Evolutionary conservation across 2,888 invertebrate genomes (phyloP), one percentile per base, ranked within the genome.

Genomic region (Limnephilus rhombicus): DNA sequence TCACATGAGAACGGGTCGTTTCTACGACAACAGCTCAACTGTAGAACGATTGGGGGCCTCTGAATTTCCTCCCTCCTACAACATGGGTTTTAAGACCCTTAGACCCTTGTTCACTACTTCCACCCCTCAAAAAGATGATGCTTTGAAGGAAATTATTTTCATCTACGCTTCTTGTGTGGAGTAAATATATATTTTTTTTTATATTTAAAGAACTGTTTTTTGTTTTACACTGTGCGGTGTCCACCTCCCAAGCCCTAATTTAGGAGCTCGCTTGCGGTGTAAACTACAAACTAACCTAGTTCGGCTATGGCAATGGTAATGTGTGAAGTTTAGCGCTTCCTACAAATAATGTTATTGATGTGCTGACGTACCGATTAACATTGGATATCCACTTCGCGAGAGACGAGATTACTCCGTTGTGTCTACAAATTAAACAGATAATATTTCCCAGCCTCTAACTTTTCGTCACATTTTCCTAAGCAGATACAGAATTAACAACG

Each of bases 331-430:
- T 68, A 7, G 68, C 9, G 68, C 24, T 68, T 68, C n/a, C 68
- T 68, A 68, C 68, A 68, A 68, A 68, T 68, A 68, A 68, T 68
- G n/a, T 68, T 68, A 68, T 68, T 68, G 68, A 68, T 68, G 68
- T 68, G 68, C 68, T 24, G 68, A 68, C n/a, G 68, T 68, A 68
- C 24, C 68, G 24, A 68, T 68, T 24, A 68, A 68, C 68, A 68
- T 68, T 68, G 68, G 7, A 68, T 68, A 68, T 68, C 24, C 68
- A n/a, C 68, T 68, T 68, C 68, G 5, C 24, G 68, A 24, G 68
- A 68, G 68, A 68, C 68, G 68, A 68, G 68, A 68, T 68, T 68
- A 68, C 24, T 68, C n/a, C 24, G 68, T 68, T 68, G 68, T 24
- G 68, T 68, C 68, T 68, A 68, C 68, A 68, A 68, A 68, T 68